Conservation (phyloP, 2,797 vertebrate species). For the Phrynocephalus guinanensis region DNA sequence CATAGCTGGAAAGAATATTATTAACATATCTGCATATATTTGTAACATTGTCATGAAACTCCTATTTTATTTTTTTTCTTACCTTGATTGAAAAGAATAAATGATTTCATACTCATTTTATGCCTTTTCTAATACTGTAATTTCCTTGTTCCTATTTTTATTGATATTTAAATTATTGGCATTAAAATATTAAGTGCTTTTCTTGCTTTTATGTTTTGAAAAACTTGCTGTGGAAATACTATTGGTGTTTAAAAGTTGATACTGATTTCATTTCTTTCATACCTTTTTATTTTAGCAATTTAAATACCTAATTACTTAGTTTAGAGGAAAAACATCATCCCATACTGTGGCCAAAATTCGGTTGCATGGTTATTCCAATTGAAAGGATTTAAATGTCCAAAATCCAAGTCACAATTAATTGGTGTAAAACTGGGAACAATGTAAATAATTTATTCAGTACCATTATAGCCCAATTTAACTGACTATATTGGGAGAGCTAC, state of each 20-base stretch:
- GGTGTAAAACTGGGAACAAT: constrained; percentile 3
- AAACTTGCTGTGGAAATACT: constrained; percentile 56
- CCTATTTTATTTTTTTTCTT: constrained; percentile 22
- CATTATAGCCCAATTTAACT: constrained; percentile 49
- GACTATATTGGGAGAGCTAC: constrained; percentile 38
- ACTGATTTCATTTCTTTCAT: constrained; percentile 57
- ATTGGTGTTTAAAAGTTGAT: constrained; percentile 61
- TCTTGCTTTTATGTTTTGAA: constrained; percentile 53
- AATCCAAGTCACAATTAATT: neutral
- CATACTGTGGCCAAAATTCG: neutral
- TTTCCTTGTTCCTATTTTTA: constrained; percentile 59
- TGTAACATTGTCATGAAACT: constrained; percentile 40
- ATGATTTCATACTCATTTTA: constrained; percentile 50
- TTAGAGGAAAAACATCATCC: constrained; percentile 37
- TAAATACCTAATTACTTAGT: constrained; percentile 30
- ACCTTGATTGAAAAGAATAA: constrained; percentile 31
- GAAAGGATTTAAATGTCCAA: constrained; percentile 2
- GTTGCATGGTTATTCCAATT: too few species aligned
- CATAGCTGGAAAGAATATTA: constrained; percentile 23
- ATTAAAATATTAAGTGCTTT: constrained; percentile 58
- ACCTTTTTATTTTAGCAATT: constrained; percentile 47
- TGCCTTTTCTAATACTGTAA: constrained; percentile 29
- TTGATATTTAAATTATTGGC: constrained; percentile 56
- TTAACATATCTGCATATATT: constrained; percentile 44
- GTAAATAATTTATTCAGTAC: constrained; percentile 13